Percentiles rank a stretch among this genome's conserved stretches.
Evolutionary conservation across 2,797 vertebrate species (phyloP).

Genomic region (Todus mexicanus): DNA sequence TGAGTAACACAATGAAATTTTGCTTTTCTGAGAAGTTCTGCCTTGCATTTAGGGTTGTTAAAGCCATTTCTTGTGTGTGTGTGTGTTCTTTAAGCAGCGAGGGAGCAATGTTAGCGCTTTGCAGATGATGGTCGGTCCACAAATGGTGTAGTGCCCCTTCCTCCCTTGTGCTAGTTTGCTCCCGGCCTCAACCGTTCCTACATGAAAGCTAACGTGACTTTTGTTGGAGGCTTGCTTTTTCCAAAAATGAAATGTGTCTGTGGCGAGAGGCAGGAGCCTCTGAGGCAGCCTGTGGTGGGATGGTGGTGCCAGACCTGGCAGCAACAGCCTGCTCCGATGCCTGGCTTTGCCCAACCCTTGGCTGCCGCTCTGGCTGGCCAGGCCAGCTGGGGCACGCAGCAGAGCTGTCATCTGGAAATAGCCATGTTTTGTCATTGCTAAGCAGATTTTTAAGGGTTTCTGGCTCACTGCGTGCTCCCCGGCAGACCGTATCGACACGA

Average conservation of each 20-base stretch:
- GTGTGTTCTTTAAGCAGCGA: neutral
- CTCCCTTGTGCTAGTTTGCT: neutral
- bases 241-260: neutral
- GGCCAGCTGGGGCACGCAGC: neutral
- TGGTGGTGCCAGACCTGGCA: neutral
- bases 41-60: neutral
- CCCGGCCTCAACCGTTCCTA: neutral
- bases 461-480: accelerated
- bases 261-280: neutral
- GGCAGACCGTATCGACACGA: accelerated
- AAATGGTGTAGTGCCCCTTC: neutral
- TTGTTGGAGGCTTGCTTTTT: neutral
- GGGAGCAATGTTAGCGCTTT: neutral
- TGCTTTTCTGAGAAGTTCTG: neutral
- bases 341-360: neutral
- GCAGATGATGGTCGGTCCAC: accelerated
- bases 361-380: neutral
- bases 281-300: neutral
- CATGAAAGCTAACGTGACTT: neutral
- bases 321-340: neutral
- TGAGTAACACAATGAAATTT: neutral
- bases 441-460: neutral
- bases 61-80: neutral
- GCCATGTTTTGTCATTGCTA: neutral
- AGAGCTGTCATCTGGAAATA: neutral